Percentiles rank a stretch among this genome's conserved stretches.
Evolutionary conservation across 2,113 vertebrate species (phyloP).

Genomic region (Calyptommatus sinebrachiatus): DNA sequence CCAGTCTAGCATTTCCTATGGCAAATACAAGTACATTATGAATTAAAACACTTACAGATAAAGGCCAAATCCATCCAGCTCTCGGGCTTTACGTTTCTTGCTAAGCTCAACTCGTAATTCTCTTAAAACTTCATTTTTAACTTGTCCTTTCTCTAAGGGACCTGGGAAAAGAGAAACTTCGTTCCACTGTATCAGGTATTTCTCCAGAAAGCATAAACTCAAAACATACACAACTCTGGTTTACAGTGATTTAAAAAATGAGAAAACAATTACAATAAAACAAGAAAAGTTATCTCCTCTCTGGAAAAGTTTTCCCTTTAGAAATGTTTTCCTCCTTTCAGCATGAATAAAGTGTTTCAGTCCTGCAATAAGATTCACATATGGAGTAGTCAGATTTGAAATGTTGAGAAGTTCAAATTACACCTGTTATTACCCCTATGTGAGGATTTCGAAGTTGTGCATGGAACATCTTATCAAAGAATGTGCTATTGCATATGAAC

Average conservation of each 20-base stretch:
- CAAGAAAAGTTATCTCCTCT: background rate
- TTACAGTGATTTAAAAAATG: background rate
- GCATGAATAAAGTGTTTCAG: background rate
- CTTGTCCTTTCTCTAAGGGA: slow-evolving; percentile 95
- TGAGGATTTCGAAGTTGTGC: background rate
- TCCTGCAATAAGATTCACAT: background rate
- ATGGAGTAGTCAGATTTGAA: background rate
- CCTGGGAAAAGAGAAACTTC: slow-evolving; percentile 70
- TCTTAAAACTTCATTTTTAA: slow-evolving; percentile 93
- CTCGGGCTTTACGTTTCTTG: slow-evolving; percentile 91
- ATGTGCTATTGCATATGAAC: too few relatives aligned
- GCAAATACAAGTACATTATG: background rate
- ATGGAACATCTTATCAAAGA: background rate
- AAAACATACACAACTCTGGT: too few relatives aligned
- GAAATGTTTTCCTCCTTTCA: background rate
- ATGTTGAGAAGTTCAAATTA: background rate
- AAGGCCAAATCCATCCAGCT: slow-evolving; percentile 93
- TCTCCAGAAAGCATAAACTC: background rate
- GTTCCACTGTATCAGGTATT: background rate
- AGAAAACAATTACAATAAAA: background rate
- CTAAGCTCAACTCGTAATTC: slow-evolving; percentile 94
- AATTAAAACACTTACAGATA: slow-evolving; percentile 81
- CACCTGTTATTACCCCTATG: background rate
- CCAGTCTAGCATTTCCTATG: background rate
- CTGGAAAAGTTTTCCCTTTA: background rate